Base-by-base conservation (phyloP, 2,113 vertebrate species). In the Leucopsar rothschildi region DNA sequence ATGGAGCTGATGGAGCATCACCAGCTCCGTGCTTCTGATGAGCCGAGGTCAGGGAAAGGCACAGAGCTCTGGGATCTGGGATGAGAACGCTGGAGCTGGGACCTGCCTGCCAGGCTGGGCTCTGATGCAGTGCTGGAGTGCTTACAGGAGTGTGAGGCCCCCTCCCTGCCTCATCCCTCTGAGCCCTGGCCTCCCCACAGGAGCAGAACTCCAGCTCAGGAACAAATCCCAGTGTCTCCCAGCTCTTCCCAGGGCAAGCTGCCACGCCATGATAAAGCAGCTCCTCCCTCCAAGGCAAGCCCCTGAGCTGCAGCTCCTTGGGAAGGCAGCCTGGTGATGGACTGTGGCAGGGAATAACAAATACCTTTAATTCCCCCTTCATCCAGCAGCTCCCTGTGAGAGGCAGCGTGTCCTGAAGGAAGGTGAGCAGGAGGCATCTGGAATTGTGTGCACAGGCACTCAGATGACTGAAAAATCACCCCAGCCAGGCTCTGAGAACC, bases 381-480 rank as follows among this genome's bases (percentile, higher is more conserved):
- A 12, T 29, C 60, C 86, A 68, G 50, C 85, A 57, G 50, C 70
- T 70, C 78, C 50, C 82, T 19, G 60, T 0, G 1, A 75, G 75
- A 85, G 59, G 52, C 78, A 57, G 35, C 2, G 0, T 12, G 33
- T 59, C 78, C 78, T 59, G 52, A 49, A 16, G 33, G 60, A 81
- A 60, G n/a, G 59, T 0, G 0, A 55, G 23, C 0, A 0, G 25
- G 28, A 63, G 23, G 55, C 40, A 78, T 10, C 49, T 31, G 5
- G 69, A 82, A 50, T 47, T 57, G 87, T 2, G 45, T 33, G 65
- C 73, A 37, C 5, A 55, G 42, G 55, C 55, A 29, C 64, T 81
- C 37, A 15, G 52, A 7, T 53, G 33, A 28, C 52, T 35, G 39
- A 15, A 35, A 55, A 66, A 92, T 68, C 91, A 82, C 24, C 63